These are phyloP conservation scores for Solenodon paradoxus DNA, from an alignment of 2,113 vertebrate genomes.

Conservation along the genomic window DNA sequence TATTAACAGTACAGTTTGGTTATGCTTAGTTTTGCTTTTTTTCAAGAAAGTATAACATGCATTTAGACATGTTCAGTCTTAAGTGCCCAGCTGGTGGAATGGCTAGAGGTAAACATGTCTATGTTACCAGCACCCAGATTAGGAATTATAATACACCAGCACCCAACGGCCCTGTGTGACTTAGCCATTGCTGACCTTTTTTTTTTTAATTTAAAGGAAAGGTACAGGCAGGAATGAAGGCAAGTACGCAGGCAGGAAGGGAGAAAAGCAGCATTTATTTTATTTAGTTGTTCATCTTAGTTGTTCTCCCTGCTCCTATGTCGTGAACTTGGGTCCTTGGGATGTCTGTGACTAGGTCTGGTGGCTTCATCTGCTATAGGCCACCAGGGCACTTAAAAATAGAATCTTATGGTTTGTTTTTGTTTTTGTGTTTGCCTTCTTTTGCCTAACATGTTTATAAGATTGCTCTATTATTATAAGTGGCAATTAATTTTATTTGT, in stretches of 20 bases:
- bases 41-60: background rate
- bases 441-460: background rate
- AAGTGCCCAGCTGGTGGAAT: background rate
- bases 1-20: background rate
- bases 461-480: background rate
- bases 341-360: too few species aligned
- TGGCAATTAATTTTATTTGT: background rate
- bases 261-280: too few species aligned
- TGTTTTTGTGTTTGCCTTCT: background rate
- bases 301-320: too few species aligned
- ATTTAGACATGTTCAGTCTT: background rate
- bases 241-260: too few species aligned
- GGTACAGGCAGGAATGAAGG: too few species aligned
- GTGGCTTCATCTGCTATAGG: too few species aligned
- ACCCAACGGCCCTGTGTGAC: background rate
- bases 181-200: background rate
- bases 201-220: too few species aligned
- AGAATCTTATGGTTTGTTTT: background rate
- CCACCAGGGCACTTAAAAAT: too few species aligned
- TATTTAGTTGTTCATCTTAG: too few species aligned
- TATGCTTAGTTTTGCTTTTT: background rate
- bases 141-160: background rate
- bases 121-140: background rate
- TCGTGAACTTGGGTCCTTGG: too few species aligned
- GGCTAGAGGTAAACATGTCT: background rate